Evolutionary conservation across 2,888 invertebrate species (phyloP).

Genomic region (Hirtodrosophila trivittata): DNA sequence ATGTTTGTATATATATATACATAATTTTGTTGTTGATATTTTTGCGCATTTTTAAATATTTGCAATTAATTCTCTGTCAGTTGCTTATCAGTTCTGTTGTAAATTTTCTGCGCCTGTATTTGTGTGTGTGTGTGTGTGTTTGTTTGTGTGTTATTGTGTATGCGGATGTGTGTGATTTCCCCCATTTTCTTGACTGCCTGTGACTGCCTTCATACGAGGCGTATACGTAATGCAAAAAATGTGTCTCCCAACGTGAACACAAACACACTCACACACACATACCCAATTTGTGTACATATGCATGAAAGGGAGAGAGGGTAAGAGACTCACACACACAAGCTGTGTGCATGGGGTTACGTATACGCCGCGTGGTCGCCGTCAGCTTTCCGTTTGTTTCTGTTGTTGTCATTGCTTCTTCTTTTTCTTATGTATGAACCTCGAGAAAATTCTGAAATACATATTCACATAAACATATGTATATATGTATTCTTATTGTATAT

Average conservation of each 20-base stretch:
- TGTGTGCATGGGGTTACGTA: slow-evolving; percentile 64
- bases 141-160: slow-evolving; percentile 3
- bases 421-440: slow-evolving; percentile 21
- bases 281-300: background rate
- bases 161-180: slow-evolving; percentile 6
- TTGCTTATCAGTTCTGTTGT: slow-evolving; percentile 50
- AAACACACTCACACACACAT: slow-evolving; percentile 12
- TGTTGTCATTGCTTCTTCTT: slow-evolving; percentile 6
- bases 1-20: background rate
- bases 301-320: background rate
- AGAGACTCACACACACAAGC: slow-evolving; percentile 12
- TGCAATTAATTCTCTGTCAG: slow-evolving; percentile 27
- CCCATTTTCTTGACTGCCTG: slow-evolving; percentile 31
- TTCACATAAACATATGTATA: background rate
- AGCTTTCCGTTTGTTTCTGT: slow-evolving; percentile 34
- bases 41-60: slow-evolving; percentile 38
- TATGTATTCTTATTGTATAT: background rate
- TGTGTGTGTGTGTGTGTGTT: slow-evolving; percentile 4
- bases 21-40: slow-evolving; percentile 20
- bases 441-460: slow-evolving; percentile 53
- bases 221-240: slow-evolving; percentile 62
- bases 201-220: slow-evolving; percentile 27
- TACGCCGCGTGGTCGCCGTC: slow-evolving; percentile 75
- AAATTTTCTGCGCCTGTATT: background rate
- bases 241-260: slow-evolving; percentile 43